A percentile compares a stretch with the other conserved stretches of the same genome.
Conservation (phyloP, 1,140 invertebrate genomes). For the Solenopsis fugax region DNA sequence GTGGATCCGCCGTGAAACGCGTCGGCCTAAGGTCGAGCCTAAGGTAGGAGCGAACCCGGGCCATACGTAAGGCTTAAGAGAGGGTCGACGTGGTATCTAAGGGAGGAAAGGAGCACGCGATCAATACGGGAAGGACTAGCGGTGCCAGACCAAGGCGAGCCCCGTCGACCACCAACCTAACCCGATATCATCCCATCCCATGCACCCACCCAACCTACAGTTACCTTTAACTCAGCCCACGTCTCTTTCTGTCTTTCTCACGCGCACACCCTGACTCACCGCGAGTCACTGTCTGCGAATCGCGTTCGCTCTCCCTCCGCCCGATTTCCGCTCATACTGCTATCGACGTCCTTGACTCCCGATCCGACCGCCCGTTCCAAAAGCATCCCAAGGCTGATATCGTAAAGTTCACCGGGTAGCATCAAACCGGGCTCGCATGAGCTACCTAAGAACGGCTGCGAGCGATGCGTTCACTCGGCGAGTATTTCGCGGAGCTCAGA, state of each 20-base stretch:
- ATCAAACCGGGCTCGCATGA: slow-evolving; percentile 14
- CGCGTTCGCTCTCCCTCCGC: slow-evolving; percentile 25
- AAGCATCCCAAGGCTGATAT: slow-evolving; percentile 54
- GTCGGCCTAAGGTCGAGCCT: slow-evolving; percentile 59
- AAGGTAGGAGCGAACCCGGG: slow-evolving; percentile 68
- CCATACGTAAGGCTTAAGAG: slow-evolving; percentile 78
- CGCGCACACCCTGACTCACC: slow-evolving; percentile 33
- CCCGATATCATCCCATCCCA: slow-evolving; percentile 81
- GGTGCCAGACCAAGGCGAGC: slow-evolving; percentile 85
- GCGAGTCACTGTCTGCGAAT: slow-evolving; percentile 35
- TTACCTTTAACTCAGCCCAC: slow-evolving; percentile 76
- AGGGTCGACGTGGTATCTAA: slow-evolving; percentile 83
- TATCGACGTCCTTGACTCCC: slow-evolving; percentile 53
- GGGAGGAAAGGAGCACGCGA: slow-evolving; percentile 84
- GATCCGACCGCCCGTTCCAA: slow-evolving; percentile 45
- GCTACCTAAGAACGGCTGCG: not conserved
- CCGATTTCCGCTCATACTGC: slow-evolving; percentile 46
- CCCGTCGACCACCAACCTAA: slow-evolving; percentile 83
- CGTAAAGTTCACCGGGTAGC: slow-evolving; percentile 33
- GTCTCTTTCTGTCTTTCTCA: slow-evolving; percentile 73
- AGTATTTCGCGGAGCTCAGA: slow-evolving; percentile 10
- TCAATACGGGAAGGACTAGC: slow-evolving; percentile 85
- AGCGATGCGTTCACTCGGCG: not conserved
- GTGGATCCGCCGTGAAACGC: slow-evolving; percentile 42
- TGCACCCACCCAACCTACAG: slow-evolving; percentile 79